phyloP scores from a whole-genome alignment of 2,888 invertebrate genomes.

The Plagiodera versicolora region DNA sequence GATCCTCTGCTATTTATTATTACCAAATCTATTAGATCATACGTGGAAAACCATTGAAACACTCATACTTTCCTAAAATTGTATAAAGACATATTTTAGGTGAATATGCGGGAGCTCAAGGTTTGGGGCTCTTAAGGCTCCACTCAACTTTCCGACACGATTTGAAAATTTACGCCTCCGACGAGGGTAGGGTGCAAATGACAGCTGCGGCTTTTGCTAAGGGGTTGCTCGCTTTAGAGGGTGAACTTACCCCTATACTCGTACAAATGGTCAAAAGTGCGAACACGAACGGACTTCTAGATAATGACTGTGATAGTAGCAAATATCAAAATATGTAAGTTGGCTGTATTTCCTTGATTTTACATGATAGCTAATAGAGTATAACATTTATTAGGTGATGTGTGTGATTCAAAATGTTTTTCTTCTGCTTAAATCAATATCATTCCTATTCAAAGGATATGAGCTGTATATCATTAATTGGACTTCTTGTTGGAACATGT shows the following conservation, averaged over 20 bases:
- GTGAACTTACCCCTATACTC: slow-evolving; percentile 96
- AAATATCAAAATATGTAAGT: slow-evolving; percentile 91
- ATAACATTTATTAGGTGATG: too few relatives aligned
- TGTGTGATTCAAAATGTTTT: too few relatives aligned
- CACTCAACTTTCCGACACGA: slow-evolving; percentile 99
- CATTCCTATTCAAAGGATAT: too few relatives aligned
- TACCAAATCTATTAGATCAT: too few relatives aligned
- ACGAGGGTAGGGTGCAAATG: slow-evolving; percentile 99
- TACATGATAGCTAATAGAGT: too few relatives aligned
- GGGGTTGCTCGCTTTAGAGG: slow-evolving; percentile 94
- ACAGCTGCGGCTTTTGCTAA: slow-evolving; percentile 99
- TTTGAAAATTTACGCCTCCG: slow-evolving; percentile 98
- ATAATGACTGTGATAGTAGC: slow-evolving; percentile 97
- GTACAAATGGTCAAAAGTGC: slow-evolving; percentile 99
- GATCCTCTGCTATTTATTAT: too few relatives aligned
- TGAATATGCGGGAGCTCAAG: slow-evolving; percentile 91
- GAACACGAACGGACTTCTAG: slow-evolving; percentile 96
- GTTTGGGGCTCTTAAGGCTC: slow-evolving; percentile 88
- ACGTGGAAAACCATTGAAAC: too few relatives aligned
- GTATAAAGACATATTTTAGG: slow-evolving; percentile 48
- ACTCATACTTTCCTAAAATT: too few relatives aligned
- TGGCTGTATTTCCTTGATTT: not conserved
- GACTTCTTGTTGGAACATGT: too few relatives aligned
- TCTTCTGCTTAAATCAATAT: too few relatives aligned
- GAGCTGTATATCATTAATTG: too few relatives aligned